Percentiles rank a stretch among this genome's conserved stretches.
Conservation (phyloP, 2,888 invertebrate genomes). For the Octonoba sinensis region DNA sequence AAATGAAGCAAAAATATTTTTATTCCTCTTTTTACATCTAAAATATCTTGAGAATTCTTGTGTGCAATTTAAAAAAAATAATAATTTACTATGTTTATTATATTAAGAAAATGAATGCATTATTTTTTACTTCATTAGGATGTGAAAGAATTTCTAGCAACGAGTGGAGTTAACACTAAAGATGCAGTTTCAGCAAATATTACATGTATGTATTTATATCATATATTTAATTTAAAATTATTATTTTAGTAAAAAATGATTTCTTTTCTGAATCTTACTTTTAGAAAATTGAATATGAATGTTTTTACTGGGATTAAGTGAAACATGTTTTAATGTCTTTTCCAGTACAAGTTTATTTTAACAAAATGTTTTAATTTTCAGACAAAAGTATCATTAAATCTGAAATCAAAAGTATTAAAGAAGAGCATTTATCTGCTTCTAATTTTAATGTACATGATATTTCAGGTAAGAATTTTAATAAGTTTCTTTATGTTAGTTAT, state of each 20-base stretch:
- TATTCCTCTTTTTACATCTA: not conserved
- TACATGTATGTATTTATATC: slow-evolving; percentile 18
- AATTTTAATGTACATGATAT: slow-evolving; percentile 18
- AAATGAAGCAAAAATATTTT: not conserved
- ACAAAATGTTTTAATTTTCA: slow-evolving; percentile 15
- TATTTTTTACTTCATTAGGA: slow-evolving; percentile 19
- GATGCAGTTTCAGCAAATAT: slow-evolving; percentile 21
- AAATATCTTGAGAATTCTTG: not conserved
- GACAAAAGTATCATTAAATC: slow-evolving; percentile 57
- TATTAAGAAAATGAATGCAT: too few species aligned
- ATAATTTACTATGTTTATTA: too few species aligned
- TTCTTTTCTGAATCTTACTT: too few species aligned
- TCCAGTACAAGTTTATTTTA: too few species aligned
- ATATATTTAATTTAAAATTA: not conserved
- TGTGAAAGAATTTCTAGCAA: slow-evolving; percentile 30
- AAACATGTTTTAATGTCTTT: too few species aligned
- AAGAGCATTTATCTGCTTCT: slow-evolving; percentile 45
- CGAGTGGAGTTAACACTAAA: slow-evolving; percentile 13
- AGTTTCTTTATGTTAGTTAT: not conserved
- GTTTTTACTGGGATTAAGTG: too few species aligned
- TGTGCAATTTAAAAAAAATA: too few species aligned
- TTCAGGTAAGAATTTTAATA: slow-evolving; percentile 28
- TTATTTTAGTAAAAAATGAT: not conserved
- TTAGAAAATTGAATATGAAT: too few species aligned
- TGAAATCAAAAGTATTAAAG: slow-evolving; percentile 57